These are phyloP conservation scores for Drosophila meridiana DNA, from an alignment of 2,888 invertebrate species.

Conservation along the genomic window DNA sequence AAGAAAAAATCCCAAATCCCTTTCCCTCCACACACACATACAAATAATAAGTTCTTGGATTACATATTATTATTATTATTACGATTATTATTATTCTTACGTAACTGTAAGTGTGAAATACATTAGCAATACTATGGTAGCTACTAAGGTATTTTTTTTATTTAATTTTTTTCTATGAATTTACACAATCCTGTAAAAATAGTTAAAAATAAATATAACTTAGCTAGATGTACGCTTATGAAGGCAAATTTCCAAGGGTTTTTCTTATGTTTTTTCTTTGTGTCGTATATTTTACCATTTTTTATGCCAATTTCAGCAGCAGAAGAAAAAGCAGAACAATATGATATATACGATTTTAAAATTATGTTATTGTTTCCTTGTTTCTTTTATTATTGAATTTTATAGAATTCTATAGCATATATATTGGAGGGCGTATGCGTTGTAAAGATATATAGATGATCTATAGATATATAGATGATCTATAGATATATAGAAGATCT, in stretches of 20 bases:
- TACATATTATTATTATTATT: constrained; percentile 34
- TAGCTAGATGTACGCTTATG: constrained; percentile 76
- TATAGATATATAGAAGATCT: neutral
- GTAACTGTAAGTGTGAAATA: constrained; percentile 55
- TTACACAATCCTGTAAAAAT: constrained; percentile 77
- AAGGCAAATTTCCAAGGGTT: constrained; percentile 44
- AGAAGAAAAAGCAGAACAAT: neutral
- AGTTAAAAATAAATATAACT: constrained; percentile 78
- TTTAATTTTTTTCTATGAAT: constrained; percentile 68
- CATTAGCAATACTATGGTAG: constrained; percentile 66
- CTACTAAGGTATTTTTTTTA: constrained; percentile 68
- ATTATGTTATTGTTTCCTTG: too few species aligned
- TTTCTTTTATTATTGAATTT: neutral
- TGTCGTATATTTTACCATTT: constrained; percentile 29
- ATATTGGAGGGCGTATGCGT: neutral
- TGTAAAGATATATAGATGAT: neutral
- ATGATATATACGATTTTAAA: neutral
- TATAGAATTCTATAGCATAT: neutral
- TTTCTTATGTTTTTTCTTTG: constrained; percentile 29
- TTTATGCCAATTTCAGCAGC: neutral
- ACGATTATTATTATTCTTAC: constrained; percentile 17
- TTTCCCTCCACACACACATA: neutral
- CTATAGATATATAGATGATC: neutral
- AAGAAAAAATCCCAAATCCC: neutral
- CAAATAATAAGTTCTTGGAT: constrained; percentile 35